Evolutionary conservation across 2,113 vertebrate genomes (phyloP), one percentile per base, ranked within the genome.

Genomic region (Morone saxatilis): DNA sequence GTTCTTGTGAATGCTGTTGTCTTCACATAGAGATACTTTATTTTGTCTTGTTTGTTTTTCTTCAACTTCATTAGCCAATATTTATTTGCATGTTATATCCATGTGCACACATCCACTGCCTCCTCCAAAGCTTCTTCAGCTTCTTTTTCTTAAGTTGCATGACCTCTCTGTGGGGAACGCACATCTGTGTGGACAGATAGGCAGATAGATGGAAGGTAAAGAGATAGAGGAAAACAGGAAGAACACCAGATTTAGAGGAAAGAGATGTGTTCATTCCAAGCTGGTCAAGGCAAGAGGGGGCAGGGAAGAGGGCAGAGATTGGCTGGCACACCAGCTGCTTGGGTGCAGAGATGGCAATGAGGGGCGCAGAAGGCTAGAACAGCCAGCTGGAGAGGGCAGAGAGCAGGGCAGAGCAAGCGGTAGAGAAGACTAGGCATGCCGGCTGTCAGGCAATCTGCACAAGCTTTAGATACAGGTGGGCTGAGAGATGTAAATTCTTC

Each of bases 341-440:
- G 57, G 76, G 61, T 59, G 74, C 70, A 11, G 70, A 72, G 60
- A 84, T 6, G 1, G 81, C 69, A 81, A 69, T 51, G 25, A 88
- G 75, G 71, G 76, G 65, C 83, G 80, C 76, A 83, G 78, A 75
- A 85, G 63, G 83, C 81, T 72, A 17, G 74, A 87, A 75, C 62
- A 84, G 88, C 85, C 91, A 93, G 89, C 86, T 89, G 86, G 88
- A 79, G 80, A 75, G 84, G 88, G 80, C 79, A 83, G 71, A 82
- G 84, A 86, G 68, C 53, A 56, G 81, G 78, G 63, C 81, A 54
- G 73, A 76, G 71, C n/a, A 25, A 76, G 48, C 14, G 2, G 36
- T 40, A 62, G 70, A 85, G 67, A 83, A n/a, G 59, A 78, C 79
- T 73, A 56, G 78, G 59, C 65, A 54, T 3, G 20, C 74, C 69